These are phyloP conservation scores for Orthosia gothica DNA, from an alignment of 2,888 invertebrate genomes.

Conservation along the genomic window DNA sequence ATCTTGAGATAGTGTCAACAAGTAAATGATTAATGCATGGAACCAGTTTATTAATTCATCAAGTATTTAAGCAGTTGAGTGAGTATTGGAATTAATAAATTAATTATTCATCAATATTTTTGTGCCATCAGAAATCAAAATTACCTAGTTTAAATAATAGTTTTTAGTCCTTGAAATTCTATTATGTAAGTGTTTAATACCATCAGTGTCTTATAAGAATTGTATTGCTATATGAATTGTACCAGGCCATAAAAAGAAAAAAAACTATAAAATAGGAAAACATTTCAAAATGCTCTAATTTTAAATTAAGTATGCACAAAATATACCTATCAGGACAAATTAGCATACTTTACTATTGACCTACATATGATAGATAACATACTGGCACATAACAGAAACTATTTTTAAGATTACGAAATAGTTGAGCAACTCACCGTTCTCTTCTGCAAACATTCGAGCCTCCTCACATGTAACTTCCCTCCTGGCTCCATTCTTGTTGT, in stretches of 20 bases:
- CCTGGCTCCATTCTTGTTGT: conserved; percentile 93
- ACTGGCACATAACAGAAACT: conserved; percentile 6
- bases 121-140: background rate
- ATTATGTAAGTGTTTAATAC: background rate
- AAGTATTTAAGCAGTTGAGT: background rate
- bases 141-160: background rate
- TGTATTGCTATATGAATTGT: background rate
- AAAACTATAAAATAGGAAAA: background rate
- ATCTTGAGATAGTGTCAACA: conserved; percentile 1
- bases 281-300: background rate
- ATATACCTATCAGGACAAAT: conserved; percentile 13
- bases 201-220: background rate
- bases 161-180: conserved; percentile 6
- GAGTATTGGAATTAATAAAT: conserved; percentile 1
- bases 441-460: conserved; percentile 97
- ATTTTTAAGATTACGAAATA: conserved; percentile 25
- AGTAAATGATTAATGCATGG: conserved; percentile 9
- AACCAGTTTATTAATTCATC: background rate
- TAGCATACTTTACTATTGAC: conserved; percentile 50
- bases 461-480: conserved; percentile 97
- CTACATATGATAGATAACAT: conserved; percentile 50
- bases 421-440: conserved; percentile 92
- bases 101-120: background rate
- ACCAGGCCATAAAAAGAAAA: background rate
- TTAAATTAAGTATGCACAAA: conserved; percentile 12